Percentiles rank a stretch among this genome's conserved stretches.
phyloP scores from a whole-genome alignment of 2,113 vertebrate species.

The Paedocypris sp. region DNA sequence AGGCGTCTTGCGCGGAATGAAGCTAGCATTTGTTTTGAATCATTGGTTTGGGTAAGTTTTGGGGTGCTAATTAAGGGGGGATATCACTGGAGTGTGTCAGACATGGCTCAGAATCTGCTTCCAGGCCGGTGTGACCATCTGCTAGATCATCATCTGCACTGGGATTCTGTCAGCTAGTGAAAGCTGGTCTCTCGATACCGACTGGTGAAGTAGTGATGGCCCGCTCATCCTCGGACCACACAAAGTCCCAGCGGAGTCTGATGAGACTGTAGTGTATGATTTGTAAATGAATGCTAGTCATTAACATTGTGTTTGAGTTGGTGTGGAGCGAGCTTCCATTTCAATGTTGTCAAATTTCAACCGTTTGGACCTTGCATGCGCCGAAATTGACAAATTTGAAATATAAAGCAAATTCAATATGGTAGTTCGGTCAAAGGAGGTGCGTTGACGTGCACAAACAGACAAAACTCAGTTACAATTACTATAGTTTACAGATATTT shows the following conservation, averaged over 20 bases:
- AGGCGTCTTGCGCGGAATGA: slow-evolving; percentile 33
- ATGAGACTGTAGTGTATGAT: not conserved
- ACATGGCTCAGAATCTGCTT: slow-evolving; percentile 23
- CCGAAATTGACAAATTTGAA: too few species aligned
- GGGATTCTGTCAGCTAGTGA: slow-evolving; percentile 29
- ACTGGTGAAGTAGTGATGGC: slow-evolving; percentile 6
- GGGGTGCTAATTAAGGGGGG: slow-evolving; percentile 30
- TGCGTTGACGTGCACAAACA: too few species aligned
- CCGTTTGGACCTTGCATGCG: too few species aligned
- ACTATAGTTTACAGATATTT: too few species aligned
- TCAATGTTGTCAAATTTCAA: too few species aligned
- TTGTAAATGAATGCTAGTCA: slow-evolving; percentile 3
- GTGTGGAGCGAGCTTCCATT: too few species aligned
- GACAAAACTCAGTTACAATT: too few species aligned
- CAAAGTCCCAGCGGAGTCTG: slow-evolving; percentile 21
- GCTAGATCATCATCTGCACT: slow-evolving; percentile 23
- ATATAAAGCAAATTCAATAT: too few species aligned
- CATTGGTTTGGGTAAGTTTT: slow-evolving; percentile 10
- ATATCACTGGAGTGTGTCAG: slow-evolving; percentile 20
- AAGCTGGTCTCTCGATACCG: slow-evolving; percentile 27
- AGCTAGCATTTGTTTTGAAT: slow-evolving; percentile 31
- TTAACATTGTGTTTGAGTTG: too few species aligned
- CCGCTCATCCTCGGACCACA: slow-evolving; percentile 8
- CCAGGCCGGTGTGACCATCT: slow-evolving; percentile 28
- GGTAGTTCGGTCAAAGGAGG: too few species aligned